These are phyloP conservation scores for Ganaspis sp. DNA, from an alignment of 1,140 invertebrate species.

Conservation along the genomic window DNA sequence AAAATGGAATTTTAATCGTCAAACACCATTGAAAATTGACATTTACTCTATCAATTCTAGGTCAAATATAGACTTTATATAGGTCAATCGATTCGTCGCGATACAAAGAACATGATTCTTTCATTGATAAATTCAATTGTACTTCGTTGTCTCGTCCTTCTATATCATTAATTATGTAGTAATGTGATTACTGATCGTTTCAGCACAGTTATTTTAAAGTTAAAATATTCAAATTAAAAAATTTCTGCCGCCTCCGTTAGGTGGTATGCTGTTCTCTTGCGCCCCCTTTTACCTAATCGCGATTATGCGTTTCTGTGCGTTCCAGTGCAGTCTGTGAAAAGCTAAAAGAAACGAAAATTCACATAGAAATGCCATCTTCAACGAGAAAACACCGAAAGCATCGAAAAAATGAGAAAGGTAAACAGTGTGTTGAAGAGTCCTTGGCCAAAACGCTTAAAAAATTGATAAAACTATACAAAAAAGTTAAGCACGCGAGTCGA, in stretches of 20 bases:
- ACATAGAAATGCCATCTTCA: neutral
- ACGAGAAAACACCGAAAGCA: neutral
- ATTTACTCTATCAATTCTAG: too few relatives aligned
- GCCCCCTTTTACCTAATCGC: neutral
- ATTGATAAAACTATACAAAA: neutral
- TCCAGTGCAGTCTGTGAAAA: neutral
- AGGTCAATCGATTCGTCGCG: too few relatives aligned
- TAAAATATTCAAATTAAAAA: conserved; percentile 5
- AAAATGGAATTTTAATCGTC: too few relatives aligned
- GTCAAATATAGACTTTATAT: too few relatives aligned
- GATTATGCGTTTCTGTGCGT: neutral
- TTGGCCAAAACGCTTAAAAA: neutral
- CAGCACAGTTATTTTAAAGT: neutral
- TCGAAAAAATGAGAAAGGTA: neutral
- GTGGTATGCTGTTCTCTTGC: neutral
- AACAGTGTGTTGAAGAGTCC: neutral
- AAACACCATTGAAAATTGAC: too few relatives aligned
- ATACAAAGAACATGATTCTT: too few relatives aligned
- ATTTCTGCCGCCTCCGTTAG: neutral
- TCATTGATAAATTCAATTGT: too few relatives aligned
- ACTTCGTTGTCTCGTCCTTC: too few relatives aligned
- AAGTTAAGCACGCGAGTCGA: neutral
- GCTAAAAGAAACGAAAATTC: neutral
- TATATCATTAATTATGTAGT: too few relatives aligned
- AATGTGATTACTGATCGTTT: too few relatives aligned